Base-by-base conservation (phyloP, 2,888 invertebrate species). In the Chrysina gloriosa region DNA sequence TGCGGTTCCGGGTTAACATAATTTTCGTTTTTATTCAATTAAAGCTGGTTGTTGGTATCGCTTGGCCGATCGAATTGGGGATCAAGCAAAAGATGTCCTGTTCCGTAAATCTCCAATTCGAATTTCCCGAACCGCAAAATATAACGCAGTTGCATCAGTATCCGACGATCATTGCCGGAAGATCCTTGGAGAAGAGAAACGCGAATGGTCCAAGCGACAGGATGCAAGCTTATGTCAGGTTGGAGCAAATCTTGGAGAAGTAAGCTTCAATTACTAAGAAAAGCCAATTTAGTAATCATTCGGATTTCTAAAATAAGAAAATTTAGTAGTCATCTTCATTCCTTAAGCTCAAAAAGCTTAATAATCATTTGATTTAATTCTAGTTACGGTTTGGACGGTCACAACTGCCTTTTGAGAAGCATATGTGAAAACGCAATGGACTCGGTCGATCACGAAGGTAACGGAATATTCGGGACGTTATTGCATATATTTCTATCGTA, bases 401-500 rank as follows among this genome's bases (percentile, higher is more conserved):
- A 87, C 65, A 87, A 86, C 39, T 94, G 93, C 82, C 80, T 93
- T 74, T 84, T 92, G 70, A 86, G 91, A 74, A 88, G 89, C 74
- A 92, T 94, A 77, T 93, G 93, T 79, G 93, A 93, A 79, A 82
- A 80, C 71, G 89, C 92, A 39, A 89, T 91, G 2, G 87, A 89
- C 74, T 84, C 87, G 69, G 89, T 92, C 61, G 86, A 88, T 77
- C 88, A 89, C 75, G 77, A 78, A 69, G 76, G 77, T 29, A 89
- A 90, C 75, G 92, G 93, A 3, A 84, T 94, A 76, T 86, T 92
- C 71, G 92, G 90, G 21, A 90, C 93, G 84, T 85, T 94, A 77
- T 84, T 92, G 71, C 90, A 92, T 83, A 89, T 92, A 74, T 81
- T 92, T 77, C 86, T 94, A 79, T 91, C 91, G 89, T 92, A 84